Evolutionary conservation across 35 echinoderm and acorn worm species (phyloP), one percentile per base, ranked within the genome.

Genomic region (Ophiothrix spiculata): DNA sequence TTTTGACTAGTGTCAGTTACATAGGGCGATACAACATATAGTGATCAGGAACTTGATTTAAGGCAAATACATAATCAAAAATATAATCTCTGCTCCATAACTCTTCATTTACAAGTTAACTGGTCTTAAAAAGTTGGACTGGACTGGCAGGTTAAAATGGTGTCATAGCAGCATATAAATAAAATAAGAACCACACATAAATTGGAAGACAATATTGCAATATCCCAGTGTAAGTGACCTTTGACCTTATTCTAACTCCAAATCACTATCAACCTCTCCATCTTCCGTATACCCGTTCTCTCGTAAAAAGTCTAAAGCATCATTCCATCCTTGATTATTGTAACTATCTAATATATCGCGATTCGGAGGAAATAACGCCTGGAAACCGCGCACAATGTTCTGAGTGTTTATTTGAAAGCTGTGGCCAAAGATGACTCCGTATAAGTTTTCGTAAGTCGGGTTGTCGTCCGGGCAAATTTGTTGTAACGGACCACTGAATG

Each of bases 381-480:
- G 74, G 38, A 83, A 35, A 12, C 60, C 80, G 31, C 88, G 79
- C 40, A 64, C 38, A 10, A 90, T 54, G 81, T 90, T 90, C 75
- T 74, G 80, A 0, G 88, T 75, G 76, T 74, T 83, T 0, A 90
- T 33, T 41, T 77, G 73, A 56, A 90, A 90, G 54, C 79, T 83
- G 49, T 90, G 88, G 36, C 80, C 80, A 56, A 75, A 40, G 32
- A 90, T 54, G 13, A 84, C 40, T 2, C 75, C 64, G 35, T 82
- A 82, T 36, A 63, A 41, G 31, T 83, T 37, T 39, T 77, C 38
- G 31, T 83, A 77, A 73, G 80, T 75, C 4, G 79, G 40, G 36
- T 77, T 75, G 56, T 90, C 88, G 17, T 73, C 34, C 13, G 88
- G 88, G 74, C 88, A 90, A 45, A 90, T 90, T 32, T 90, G 60